A percentile compares a stretch with the other conserved stretches of the same genome.
Conservation (phyloP, 2,113 vertebrate species). For the Benitochromis conjunctus region DNA sequence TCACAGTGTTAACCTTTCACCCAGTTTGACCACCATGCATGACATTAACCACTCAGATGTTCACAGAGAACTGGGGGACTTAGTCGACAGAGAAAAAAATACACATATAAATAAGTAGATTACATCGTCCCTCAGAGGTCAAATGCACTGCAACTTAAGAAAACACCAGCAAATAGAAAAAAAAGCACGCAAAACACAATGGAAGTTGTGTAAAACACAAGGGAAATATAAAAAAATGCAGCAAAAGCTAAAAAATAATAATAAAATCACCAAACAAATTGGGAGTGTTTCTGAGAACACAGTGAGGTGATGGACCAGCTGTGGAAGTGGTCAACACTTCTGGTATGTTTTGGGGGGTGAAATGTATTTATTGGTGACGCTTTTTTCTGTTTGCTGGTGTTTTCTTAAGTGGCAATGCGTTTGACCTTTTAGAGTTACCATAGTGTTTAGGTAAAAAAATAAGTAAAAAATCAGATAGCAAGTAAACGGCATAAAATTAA, state of each 20-base stretch:
- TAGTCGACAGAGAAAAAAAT: background rate
- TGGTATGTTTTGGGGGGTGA: background rate
- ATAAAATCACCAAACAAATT: background rate
- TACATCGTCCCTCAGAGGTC: background rate
- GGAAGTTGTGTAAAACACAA: too few relatives aligned
- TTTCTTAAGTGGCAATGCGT: background rate
- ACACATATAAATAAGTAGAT: background rate
- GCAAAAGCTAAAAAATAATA: background rate
- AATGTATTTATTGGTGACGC: background rate
- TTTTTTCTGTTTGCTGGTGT: background rate
- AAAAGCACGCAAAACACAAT: background rate
- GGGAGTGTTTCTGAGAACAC: background rate
- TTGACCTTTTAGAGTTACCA: background rate
- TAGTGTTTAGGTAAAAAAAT: background rate
- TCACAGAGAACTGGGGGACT: background rate
- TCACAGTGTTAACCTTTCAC: background rate
- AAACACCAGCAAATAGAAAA: background rate
- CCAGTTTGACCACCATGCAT: background rate
- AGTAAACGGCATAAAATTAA: background rate
- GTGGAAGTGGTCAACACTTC: background rate
- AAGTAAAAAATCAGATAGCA: background rate
- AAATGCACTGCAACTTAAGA: background rate
- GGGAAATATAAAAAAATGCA: background rate
- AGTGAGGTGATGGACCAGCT: background rate
- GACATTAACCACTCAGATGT: background rate